Evolutionary conservation across 2,797 vertebrate species (phyloP).

Genomic region (Babyrousa celebensis): DNA sequence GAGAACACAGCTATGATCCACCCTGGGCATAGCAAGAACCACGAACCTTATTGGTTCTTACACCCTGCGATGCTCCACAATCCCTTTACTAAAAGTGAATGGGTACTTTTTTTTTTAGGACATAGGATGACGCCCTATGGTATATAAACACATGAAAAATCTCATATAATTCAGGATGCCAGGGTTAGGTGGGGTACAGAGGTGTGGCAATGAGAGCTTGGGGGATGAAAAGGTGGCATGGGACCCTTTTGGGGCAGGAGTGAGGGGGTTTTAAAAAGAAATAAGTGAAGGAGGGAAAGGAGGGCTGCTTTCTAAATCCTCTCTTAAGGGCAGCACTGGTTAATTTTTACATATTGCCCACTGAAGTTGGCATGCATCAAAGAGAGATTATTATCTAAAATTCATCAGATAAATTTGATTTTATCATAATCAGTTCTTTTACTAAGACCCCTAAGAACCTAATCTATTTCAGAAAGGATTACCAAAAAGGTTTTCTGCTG

Average conservation of each 20-base stretch:
- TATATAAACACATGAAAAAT: background rate
- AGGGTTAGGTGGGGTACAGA: background rate
- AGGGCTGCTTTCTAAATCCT: background rate
- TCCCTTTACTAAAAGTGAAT: background rate
- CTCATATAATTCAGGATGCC: background rate
- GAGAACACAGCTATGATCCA: background rate
- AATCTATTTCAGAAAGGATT: slow-evolving; percentile 44
- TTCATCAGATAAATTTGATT: slow-evolving; percentile 31
- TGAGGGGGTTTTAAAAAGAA: background rate
- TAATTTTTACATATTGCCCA: background rate
- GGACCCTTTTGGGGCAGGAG: background rate
- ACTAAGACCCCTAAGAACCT: background rate
- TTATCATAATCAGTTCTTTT: slow-evolving; percentile 49
- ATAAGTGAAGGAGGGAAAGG: background rate
- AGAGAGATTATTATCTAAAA: slow-evolving; percentile 38
- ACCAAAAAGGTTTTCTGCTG: background rate
- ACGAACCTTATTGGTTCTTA: background rate
- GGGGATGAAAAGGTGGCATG: background rate
- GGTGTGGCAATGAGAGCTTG: background rate
- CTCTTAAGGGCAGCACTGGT: background rate
- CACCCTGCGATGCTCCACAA: background rate
- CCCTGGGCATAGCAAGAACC: background rate
- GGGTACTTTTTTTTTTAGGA: background rate
- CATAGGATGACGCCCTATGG: background rate
- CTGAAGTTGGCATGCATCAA: background rate